Evolutionary conservation across 2,113 vertebrate genomes (phyloP).

Genomic region (Grus americana): DNA sequence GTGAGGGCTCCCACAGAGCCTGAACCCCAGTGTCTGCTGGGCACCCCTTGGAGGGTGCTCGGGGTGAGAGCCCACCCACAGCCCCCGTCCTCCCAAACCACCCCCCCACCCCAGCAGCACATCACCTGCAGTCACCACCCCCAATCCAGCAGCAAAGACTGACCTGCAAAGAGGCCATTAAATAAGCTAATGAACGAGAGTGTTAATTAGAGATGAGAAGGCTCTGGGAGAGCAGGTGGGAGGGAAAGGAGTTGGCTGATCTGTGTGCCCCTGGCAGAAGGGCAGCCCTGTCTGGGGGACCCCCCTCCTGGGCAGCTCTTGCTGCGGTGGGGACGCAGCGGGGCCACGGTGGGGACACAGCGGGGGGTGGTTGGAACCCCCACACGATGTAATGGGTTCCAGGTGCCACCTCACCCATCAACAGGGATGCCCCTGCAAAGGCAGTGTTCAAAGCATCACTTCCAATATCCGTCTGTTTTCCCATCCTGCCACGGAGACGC

Average conservation of each 20-base stretch:
- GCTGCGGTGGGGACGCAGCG: neutral
- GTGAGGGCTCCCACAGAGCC: neutral
- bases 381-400: neutral
- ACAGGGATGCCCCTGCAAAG: neutral
- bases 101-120: neutral
- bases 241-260: neutral
- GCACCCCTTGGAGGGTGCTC: neutral
- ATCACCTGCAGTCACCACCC: neutral
- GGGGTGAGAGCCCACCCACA: neutral
- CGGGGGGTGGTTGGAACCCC: neutral
- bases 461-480: neutral
- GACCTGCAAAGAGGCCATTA: neutral
- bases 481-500: neutral
- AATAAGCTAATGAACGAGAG: neutral
- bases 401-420: neutral
- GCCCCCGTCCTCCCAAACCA: neutral
- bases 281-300: neutral
- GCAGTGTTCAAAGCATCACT: neutral
- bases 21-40: neutral
- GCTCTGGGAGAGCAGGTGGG: neutral
- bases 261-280: neutral
- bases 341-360: neutral
- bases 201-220: neutral
- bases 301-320: neutral
- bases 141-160: neutral